These are phyloP conservation scores for Cervus canadensis DNA, from an alignment of 2,113 vertebrate species.

Conservation along the genomic window DNA sequence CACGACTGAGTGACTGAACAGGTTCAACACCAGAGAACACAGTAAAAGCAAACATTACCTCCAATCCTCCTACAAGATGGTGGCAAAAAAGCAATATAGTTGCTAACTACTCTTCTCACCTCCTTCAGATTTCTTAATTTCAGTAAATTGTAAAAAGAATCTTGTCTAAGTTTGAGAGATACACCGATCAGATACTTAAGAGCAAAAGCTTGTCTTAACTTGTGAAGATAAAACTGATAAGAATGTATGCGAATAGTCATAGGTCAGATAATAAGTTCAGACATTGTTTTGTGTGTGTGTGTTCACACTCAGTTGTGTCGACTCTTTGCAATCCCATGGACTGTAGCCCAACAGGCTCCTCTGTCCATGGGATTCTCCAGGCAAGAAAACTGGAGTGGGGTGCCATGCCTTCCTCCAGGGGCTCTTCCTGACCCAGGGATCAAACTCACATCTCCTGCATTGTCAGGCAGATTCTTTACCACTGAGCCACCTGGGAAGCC, in stretches of 20 bases:
- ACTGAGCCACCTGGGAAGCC: background rate
- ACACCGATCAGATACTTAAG: constrained; percentile 9
- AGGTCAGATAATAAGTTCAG: constrained; percentile 26
- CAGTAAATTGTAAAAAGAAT: constrained; percentile 26
- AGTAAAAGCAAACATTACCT: background rate
- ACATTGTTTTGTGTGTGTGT: background rate
- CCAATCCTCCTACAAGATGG: background rate
- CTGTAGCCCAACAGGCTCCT: background rate
- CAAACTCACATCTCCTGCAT: background rate
- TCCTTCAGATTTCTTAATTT: constrained; percentile 23
- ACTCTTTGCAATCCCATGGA: background rate
- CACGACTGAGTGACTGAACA: background rate
- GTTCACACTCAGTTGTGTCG: background rate
- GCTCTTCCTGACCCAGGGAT: background rate
- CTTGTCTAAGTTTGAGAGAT: background rate
- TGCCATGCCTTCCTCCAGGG: background rate
- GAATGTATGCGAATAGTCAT: background rate
- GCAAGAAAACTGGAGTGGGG: background rate
- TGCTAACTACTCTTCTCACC: background rate
- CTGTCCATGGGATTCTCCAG: background rate
- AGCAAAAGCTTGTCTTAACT: constrained; percentile 6
- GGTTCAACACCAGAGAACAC: background rate
- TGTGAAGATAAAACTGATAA: constrained; percentile 32
- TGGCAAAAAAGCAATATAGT: background rate
- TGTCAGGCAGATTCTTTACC: background rate